Evolutionary conservation across 2,113 vertebrate species (phyloP), one percentile per base, ranked within the genome.

Genomic region (Beaufortia kweichowensis): DNA sequence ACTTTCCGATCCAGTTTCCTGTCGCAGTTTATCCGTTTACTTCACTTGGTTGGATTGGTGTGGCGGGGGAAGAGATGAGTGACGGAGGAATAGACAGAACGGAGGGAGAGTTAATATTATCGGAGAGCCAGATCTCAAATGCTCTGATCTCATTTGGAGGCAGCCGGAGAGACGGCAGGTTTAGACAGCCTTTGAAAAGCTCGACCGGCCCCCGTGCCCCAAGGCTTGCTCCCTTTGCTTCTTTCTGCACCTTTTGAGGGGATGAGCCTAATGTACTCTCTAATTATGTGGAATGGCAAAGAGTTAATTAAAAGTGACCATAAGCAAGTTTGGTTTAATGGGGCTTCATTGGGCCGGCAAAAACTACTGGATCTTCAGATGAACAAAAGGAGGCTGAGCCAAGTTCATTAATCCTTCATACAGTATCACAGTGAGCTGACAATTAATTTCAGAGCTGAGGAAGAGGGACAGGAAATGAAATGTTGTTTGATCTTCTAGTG

Each of bases 131-230:
- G 86, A 86, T 86, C 87, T 90, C 85, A 63, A 86, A 89, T 82
- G 86, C 88, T 89, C 88, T 90, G 87, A 90, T 90, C 88, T 91
- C 85, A 91, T 92, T 90, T 90, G 71, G 61, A 86, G 79, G 26
- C 10, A 69, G 17, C 68, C 67, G 7, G 71, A 82, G 68, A 84
- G 78, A 71, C 29, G 0, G 62, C 23, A 24, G 39, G 59, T 76
- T 79, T 76, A 69, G 76, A 63, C 74, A 79, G 78, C 77, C 81
- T 89, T 85, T 84, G 82, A 84, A 84, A 79, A 88, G 53, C 53
- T 69, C 61, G 23, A 61, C 76, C 71, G 78, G 79, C 78, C 82
- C 77, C 78, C 77, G 66, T 81, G 78, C 33, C 59, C 62, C 77
- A 72, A 77, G 82, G 82, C 39, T 71, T 12, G 5, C 60, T 23